Evolutionary conservation across 2,797 vertebrate genomes (phyloP).

Genomic region (Odontamblyopus lacepedii): DNA sequence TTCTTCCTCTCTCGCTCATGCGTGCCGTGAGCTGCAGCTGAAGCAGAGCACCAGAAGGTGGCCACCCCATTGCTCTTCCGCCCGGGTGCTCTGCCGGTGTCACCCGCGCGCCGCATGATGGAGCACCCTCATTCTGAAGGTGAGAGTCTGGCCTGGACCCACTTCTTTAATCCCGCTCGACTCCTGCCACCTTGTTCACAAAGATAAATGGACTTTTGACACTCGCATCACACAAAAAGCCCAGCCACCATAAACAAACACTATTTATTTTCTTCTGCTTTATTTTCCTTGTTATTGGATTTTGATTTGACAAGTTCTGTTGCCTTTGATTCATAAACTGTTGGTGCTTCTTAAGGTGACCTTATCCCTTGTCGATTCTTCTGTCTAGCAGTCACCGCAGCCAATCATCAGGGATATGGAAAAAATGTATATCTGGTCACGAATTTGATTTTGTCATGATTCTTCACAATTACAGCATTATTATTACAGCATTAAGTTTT

Average conservation of each 20-base stretch:
- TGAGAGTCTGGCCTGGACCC: slow-evolving; percentile 70
- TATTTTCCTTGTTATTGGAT: neutral
- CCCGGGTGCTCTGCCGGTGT: slow-evolving; percentile 62
- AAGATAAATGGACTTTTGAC: slow-evolving; percentile 78
- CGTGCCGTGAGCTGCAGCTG: slow-evolving; percentile 57
- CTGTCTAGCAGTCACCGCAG: neutral
- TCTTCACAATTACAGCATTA: too few species aligned
- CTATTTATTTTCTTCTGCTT: neutral
- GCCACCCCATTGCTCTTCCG: slow-evolving; percentile 74
- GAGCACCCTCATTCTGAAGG: slow-evolving; percentile 80
- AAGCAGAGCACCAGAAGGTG: slow-evolving; percentile 52
- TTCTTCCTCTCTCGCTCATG: slow-evolving; percentile 42
- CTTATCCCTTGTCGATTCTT: neutral
- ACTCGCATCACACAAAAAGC: slow-evolving; percentile 47
- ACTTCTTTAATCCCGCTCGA: slow-evolving; percentile 72
- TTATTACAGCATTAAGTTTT: too few species aligned
- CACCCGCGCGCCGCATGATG: slow-evolving; percentile 70
- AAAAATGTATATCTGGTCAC: too few species aligned
- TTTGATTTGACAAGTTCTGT: neutral
- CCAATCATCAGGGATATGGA: too few species aligned
- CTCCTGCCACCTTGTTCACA: slow-evolving; percentile 70
- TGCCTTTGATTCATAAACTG: slow-evolving; percentile 36
- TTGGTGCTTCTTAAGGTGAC: slow-evolving; percentile 34
- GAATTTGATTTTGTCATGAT: too few species aligned
- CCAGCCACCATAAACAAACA: slow-evolving; percentile 60